Conservation (phyloP, 2,797 vertebrate genomes). For the Crypturellus tataupa region DNA sequence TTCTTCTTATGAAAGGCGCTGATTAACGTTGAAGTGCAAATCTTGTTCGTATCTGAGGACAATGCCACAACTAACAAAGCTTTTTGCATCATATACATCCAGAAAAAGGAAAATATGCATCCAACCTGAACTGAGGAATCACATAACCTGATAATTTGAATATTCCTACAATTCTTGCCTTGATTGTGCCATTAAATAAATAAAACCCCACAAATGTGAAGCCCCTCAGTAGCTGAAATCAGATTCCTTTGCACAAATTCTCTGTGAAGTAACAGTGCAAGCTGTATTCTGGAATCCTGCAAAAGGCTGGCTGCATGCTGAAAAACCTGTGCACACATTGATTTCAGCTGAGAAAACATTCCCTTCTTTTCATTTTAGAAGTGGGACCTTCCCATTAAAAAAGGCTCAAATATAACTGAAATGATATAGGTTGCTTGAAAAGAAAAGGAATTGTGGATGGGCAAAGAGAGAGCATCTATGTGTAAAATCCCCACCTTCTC, state of each 20-base stretch:
- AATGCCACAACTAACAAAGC: not conserved
- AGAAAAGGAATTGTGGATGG: not conserved
- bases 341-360: not conserved
- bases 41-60: not conserved
- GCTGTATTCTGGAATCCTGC: not conserved
- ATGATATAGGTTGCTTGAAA: not conserved
- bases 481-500: not conserved
- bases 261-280: not conserved
- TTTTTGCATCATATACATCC: not conserved
- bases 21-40: not conserved
- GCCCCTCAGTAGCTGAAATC: not conserved
- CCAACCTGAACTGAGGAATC: not conserved
- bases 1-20: not conserved
- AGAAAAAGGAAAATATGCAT: not conserved
- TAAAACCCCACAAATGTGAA: not conserved
- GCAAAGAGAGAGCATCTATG: fast-evolving
- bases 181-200: not conserved
- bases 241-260: not conserved
- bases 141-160: not conserved
- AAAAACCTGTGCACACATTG: not conserved
- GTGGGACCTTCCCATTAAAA: not conserved
- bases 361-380: not conserved
- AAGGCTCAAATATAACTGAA: not conserved
- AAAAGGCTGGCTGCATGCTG: not conserved
- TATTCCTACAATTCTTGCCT: not conserved